Conservation (phyloP, 35 echinoderm and acorn worm genomes). For the Antedon bifida region DNA sequence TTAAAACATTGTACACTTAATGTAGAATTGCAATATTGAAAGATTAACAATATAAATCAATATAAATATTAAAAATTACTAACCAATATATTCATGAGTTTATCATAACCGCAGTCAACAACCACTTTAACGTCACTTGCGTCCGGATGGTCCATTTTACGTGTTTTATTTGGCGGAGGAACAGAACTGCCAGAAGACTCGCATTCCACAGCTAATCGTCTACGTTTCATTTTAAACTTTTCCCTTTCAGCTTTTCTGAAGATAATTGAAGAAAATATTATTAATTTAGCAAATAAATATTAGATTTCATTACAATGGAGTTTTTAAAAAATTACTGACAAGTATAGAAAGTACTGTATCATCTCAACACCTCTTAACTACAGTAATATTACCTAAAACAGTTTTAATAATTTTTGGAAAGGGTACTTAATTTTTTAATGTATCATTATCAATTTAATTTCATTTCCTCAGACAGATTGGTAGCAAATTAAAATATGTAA, state of each 20-base stretch:
- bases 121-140: constrained; percentile 64
- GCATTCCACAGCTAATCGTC: constrained; percentile 20
- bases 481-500: background rate
- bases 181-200: constrained; percentile 2
- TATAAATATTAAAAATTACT: background rate
- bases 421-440: no score
- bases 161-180: constrained; percentile 3
- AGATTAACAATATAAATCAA: background rate
- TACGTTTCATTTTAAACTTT: constrained; percentile 40
- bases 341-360: no score
- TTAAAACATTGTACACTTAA: no score
- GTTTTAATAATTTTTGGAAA: no score
- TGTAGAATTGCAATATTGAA: no score
- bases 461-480: no score
- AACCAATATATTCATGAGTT: constrained; percentile 69
- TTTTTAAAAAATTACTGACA: no score
- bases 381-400: no score
- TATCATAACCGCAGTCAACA: constrained; percentile 74
- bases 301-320: no score
- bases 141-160: constrained; percentile 63
- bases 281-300: no score
- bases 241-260: constrained; percentile 48
- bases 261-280: background rate
- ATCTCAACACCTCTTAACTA: no score
- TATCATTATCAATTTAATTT: no score